These are phyloP conservation scores for Myathropa florea DNA, from an alignment of 2,888 invertebrate genomes.

Conservation along the genomic window DNA sequence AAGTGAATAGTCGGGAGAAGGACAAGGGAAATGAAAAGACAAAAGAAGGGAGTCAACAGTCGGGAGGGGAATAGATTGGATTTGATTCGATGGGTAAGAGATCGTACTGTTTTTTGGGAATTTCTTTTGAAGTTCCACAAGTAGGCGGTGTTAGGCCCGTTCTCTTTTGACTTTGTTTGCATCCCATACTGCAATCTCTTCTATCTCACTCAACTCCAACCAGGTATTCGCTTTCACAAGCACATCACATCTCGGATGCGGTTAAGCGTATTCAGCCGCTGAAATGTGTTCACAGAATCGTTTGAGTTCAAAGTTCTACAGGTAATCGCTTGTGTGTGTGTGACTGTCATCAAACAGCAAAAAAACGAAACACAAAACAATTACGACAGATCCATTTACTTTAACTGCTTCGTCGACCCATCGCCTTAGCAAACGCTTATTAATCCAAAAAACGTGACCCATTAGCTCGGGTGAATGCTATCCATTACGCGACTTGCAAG, in stretches of 20 bases:
- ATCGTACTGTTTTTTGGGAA: no score
- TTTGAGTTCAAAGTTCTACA: neutral
- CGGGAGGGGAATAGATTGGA: no score
- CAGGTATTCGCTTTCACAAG: neutral
- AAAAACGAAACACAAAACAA: neutral
- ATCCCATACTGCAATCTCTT: no score
- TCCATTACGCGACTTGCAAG: neutral
- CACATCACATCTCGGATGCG: neutral
- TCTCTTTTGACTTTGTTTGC: no score
- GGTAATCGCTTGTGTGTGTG: neutral
- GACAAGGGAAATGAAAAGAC: no score
- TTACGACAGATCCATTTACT: neutral
- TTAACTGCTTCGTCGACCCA: neutral
- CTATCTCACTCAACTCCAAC: no score
- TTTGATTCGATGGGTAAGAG: no score
- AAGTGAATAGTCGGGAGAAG: no score
- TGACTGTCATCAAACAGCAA: neutral
- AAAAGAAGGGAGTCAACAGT: no score
- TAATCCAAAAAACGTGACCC: conserved; percentile 36
- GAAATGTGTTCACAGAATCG: neutral
- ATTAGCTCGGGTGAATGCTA: conserved; percentile 10
- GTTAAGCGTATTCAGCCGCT: neutral
- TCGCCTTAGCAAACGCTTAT: neutral
- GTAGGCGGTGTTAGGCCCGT: no score
- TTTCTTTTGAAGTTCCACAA: no score